Evolutionary conservation across 1,140 invertebrate genomes (phyloP).

Genomic region (Drosophila baimaii): DNA sequence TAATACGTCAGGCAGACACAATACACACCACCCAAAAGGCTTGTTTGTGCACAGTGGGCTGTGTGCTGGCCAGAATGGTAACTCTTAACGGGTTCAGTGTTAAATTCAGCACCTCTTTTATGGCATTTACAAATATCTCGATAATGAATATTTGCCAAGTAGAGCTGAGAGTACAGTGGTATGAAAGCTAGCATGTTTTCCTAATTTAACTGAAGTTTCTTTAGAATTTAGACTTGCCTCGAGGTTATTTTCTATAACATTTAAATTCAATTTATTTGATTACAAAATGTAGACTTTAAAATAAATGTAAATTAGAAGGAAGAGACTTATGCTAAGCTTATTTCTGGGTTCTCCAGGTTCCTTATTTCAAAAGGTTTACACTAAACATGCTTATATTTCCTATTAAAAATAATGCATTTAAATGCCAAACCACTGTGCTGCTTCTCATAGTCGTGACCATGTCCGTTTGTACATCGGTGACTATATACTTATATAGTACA

Average conservation of each 20-base stretch:
- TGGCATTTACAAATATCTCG: background rate
- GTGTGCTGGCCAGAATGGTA: background rate
- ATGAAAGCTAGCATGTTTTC: too few species aligned
- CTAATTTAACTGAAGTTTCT: background rate
- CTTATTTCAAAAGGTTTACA: too few species aligned
- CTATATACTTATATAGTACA: slow-evolving; percentile 16
- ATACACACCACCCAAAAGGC: slow-evolving; percentile 33
- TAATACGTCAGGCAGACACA: slow-evolving; percentile 17
- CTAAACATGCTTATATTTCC: too few species aligned
- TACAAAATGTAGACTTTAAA: background rate
- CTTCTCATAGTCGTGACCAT: slow-evolving; percentile 30
- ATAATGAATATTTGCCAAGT: slow-evolving; percentile 4
- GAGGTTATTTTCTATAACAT: too few species aligned
- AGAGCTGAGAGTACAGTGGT: background rate
- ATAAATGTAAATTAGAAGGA: background rate
- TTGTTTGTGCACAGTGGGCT: slow-evolving; percentile 16
- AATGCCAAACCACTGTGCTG: slow-evolving; percentile 10
- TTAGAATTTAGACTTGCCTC: too few species aligned
- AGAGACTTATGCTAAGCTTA: too few species aligned
- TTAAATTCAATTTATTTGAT: too few species aligned
- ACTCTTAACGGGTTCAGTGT: background rate
- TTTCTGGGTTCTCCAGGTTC: too few species aligned
- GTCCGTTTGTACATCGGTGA: slow-evolving; percentile 7
- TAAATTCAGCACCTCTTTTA: slow-evolving; percentile 2
- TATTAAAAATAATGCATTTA: background rate